phyloP scores from a whole-genome alignment of 2,888 invertebrate species.

The Drosophila limbata region DNA sequence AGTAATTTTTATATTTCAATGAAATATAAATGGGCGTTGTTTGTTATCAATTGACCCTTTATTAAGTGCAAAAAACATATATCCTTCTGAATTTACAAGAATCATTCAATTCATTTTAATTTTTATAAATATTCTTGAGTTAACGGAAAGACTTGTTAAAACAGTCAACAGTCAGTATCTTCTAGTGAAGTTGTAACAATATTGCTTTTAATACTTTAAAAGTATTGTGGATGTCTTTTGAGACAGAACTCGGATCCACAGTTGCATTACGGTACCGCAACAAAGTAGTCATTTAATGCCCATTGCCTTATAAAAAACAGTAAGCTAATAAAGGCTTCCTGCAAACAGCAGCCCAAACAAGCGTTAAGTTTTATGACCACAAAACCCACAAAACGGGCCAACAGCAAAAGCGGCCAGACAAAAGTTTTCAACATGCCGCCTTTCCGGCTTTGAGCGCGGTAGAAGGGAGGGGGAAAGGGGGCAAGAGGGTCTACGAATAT shows the following conservation, averaged over 20 bases:
- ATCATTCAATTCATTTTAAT: too few species aligned
- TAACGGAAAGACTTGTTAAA: too few species aligned
- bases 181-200: neutral
- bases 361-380: constrained; percentile 72
- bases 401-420: constrained; percentile 34
- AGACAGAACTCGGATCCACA: constrained; percentile 7
- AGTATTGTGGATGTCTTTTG: neutral
- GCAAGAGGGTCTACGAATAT: neutral
- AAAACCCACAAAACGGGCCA: constrained; percentile 62
- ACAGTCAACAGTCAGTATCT: neutral
- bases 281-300: constrained; percentile 59
- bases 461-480: neutral
- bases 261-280: constrained; percentile 57
- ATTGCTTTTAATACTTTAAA: neutral
- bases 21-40: too few species aligned
- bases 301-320: constrained; percentile 62
- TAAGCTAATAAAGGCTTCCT: constrained; percentile 63
- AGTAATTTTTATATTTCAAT: too few species aligned
- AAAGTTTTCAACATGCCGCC: constrained; percentile 70
- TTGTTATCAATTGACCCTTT: too few species aligned
- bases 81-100: too few species aligned
- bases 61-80: too few species aligned
- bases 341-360: constrained; percentile 59
- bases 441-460: constrained; percentile 53
- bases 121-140: too few species aligned